Evolutionary conservation across 2,113 vertebrate genomes (phyloP).

Genomic region (Oxygymnocypris stewartii): DNA sequence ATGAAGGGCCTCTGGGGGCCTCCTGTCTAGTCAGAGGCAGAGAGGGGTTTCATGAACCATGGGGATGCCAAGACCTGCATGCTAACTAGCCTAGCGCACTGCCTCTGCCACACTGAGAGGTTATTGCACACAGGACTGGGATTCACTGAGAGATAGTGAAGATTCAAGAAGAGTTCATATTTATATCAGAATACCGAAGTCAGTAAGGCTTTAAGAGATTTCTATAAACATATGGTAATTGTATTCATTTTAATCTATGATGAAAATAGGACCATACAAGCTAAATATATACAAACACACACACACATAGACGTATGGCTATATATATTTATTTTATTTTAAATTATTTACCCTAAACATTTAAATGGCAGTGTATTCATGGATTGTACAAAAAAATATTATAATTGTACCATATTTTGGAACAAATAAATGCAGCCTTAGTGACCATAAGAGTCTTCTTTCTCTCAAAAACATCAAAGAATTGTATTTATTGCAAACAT

Average conservation of each 20-base stretch:
- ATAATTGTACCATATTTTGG: neutral
- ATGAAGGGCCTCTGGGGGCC: conserved; percentile 11
- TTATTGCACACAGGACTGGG: neutral
- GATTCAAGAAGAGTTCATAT: neutral
- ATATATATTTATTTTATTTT: too few relatives aligned
- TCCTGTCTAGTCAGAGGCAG: conserved; percentile 37
- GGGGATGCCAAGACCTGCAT: conserved; percentile 34
- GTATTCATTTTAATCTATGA: too few relatives aligned
- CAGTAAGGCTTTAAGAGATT: neutral
- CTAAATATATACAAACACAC: too few relatives aligned
- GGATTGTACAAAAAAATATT: too few relatives aligned
- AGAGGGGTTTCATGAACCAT: conserved; percentile 17
- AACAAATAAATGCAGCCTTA: neutral
- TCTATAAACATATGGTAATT: neutral
- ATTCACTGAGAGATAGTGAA: conserved; percentile 4
- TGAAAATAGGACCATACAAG: too few relatives aligned
- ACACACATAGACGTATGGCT: too few relatives aligned
- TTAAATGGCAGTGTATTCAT: too few relatives aligned
- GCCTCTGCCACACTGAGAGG: neutral
- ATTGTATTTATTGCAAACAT: neutral
- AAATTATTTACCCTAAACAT: too few relatives aligned
- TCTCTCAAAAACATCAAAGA: neutral
- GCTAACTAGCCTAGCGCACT: conserved; percentile 24
- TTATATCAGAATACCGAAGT: neutral
- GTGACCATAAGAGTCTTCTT: too few relatives aligned